Percentiles rank a stretch among this genome's conserved stretches.
phyloP scores from a whole-genome alignment of 2,113 vertebrate species.

The Sturnus vulgaris region DNA sequence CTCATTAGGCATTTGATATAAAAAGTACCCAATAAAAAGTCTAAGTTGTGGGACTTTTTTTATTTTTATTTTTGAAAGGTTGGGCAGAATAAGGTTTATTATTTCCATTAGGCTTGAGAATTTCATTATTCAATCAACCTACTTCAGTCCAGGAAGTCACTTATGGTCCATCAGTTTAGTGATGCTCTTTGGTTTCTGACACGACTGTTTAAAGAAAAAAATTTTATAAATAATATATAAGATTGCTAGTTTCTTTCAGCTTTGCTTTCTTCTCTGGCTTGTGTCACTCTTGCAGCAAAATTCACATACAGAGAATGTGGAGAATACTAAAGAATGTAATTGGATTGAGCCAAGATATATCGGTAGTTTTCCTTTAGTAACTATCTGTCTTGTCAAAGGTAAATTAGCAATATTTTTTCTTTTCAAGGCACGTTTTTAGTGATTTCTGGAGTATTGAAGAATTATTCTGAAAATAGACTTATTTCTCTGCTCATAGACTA shows the following conservation, averaged over 20 bases:
- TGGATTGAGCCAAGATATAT: not conserved
- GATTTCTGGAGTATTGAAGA: not conserved
- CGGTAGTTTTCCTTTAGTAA: not conserved
- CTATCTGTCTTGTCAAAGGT: not conserved
- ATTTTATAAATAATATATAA: not conserved
- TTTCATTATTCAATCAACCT: constrained; percentile 71
- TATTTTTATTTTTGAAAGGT: constrained; percentile 10
- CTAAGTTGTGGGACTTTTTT: not conserved
- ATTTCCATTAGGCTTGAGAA: constrained; percentile 62
- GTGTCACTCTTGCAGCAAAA: not conserved
- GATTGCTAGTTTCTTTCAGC: not conserved
- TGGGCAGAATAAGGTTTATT: constrained; percentile 57
- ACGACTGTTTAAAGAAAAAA: constrained; percentile 27
- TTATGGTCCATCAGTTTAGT: constrained; percentile 59
- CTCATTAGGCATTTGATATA: constrained; percentile 67
- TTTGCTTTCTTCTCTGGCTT: not conserved
- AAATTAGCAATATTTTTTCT: not conserved
- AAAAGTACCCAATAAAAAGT: constrained; percentile 55
- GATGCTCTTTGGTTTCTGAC: constrained; percentile 35
- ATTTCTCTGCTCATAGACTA: not conserved
- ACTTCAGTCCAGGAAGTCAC: constrained; percentile 51
- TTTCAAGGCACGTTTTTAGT: not conserved
- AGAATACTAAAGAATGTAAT: not conserved
- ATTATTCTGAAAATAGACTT: not conserved
- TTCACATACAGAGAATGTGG: not conserved